Conservation (phyloP, 2,113 vertebrate species). For the Ranitomeya imitator region DNA sequence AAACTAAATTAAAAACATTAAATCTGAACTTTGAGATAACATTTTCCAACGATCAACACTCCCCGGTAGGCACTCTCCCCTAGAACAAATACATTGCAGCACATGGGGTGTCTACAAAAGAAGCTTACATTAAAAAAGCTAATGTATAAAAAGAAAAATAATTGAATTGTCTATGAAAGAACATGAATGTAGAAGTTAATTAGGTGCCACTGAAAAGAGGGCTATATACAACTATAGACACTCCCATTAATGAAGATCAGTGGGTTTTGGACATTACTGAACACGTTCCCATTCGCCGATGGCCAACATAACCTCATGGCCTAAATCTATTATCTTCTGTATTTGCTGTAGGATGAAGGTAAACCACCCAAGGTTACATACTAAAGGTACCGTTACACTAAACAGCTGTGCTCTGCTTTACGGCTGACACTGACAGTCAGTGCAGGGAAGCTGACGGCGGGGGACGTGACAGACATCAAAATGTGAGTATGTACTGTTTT, state of each 20-base stretch:
- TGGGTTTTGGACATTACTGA: no score
- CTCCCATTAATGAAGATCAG: background rate
- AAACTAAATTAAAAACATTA: background rate
- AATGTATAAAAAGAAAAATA: background rate
- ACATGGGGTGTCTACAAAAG: background rate
- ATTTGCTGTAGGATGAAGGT: background rate
- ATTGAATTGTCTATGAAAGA: background rate
- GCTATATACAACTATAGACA: background rate
- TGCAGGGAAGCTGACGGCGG: no score
- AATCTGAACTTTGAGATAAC: no score
- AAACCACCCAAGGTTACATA: background rate
- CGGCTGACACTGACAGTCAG: no score
- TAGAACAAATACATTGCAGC: background rate
- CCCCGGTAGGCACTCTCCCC: no score
- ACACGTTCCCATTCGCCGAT: no score
- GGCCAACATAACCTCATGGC: background rate
- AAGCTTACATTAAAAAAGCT: background rate
- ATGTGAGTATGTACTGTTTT: no score
- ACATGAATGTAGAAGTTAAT: background rate
- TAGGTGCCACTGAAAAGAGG: background rate
- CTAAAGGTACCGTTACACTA: no score
- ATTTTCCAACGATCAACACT: no score
- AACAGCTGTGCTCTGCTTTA: no score
- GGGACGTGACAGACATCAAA: no score
- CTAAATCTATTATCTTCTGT: background rate